These are phyloP conservation scores for Archilochus colubris DNA, from an alignment of 2,113 vertebrate genomes.

Conservation along the genomic window DNA sequence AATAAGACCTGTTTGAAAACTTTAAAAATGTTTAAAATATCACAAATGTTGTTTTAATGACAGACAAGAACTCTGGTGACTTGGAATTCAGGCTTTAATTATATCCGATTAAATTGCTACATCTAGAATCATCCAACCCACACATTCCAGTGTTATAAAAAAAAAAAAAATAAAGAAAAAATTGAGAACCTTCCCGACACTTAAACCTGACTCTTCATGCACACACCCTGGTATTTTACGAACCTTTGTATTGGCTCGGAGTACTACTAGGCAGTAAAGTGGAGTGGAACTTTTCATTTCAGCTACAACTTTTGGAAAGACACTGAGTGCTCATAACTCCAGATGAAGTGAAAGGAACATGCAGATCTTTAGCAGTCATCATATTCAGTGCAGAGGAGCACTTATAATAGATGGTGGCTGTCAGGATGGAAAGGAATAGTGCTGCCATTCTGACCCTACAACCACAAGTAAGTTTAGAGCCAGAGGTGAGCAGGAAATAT, in stretches of 20 bases:
- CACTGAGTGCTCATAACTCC: neutral
- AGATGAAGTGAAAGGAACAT: slow-evolving; percentile 14
- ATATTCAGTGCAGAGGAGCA: neutral
- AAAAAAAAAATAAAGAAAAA: slow-evolving; percentile 20
- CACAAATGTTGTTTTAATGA: neutral
- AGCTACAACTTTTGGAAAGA: neutral
- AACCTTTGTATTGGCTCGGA: neutral
- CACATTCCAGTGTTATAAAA: neutral
- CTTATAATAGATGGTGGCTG: neutral
- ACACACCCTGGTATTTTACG: neutral
- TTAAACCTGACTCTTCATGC: neutral
- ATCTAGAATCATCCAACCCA: neutral
- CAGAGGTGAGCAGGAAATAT: neutral
- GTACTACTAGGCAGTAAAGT: neutral
- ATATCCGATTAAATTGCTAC: neutral
- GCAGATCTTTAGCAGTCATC: neutral
- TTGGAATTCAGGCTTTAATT: neutral
- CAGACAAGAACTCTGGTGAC: neutral
- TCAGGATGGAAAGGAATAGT: neutral
- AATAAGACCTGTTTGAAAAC: neutral
- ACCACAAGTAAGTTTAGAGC: neutral
- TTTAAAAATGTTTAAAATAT: neutral
- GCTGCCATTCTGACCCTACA: neutral
- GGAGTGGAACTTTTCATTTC: slow-evolving; percentile 27
- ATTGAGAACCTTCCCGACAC: neutral